These are phyloP conservation scores for Aphelinus atriplicis DNA, from an alignment of 1,140 invertebrate genomes.

Conservation along the genomic window DNA sequence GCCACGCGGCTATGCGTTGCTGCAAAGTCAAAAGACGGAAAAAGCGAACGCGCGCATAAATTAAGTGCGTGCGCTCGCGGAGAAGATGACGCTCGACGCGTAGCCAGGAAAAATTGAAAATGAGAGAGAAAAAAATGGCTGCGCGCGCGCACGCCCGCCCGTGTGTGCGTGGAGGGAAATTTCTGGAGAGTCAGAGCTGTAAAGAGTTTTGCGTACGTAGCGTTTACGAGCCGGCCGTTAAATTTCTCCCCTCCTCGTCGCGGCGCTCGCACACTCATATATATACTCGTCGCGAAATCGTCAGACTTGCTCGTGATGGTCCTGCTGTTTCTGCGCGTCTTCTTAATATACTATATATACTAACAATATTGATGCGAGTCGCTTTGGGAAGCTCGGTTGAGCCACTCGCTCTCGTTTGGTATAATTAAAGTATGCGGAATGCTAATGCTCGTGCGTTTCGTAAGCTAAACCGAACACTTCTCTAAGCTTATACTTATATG, in stretches of 20 bases:
- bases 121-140: conserved; percentile 38
- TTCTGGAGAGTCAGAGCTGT: conserved; percentile 42
- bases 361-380: conserved; percentile 59
- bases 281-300: no score
- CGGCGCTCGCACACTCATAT: background rate
- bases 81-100: no score
- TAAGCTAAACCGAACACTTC: no score
- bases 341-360: no score
- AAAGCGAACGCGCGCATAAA: no score
- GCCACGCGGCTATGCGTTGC: conserved; percentile 1
- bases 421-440: background rate
- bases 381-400: conserved; percentile 28
- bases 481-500: no score
- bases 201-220: conserved; percentile 48
- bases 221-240: conserved; percentile 59
- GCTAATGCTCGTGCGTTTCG: no score
- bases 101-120: conserved; percentile 21
- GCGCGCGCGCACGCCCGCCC: conserved; percentile 3
- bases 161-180: conserved; percentile 5
- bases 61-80: no score
- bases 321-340: no score
- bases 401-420: conserved; percentile 8
- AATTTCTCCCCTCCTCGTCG: conserved; percentile 21
- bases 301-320: no score
- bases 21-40: no score